Evolutionary conservation across 2,888 invertebrate genomes (phyloP).

Genomic region (Vannuccia rotundouncinata): DNA sequence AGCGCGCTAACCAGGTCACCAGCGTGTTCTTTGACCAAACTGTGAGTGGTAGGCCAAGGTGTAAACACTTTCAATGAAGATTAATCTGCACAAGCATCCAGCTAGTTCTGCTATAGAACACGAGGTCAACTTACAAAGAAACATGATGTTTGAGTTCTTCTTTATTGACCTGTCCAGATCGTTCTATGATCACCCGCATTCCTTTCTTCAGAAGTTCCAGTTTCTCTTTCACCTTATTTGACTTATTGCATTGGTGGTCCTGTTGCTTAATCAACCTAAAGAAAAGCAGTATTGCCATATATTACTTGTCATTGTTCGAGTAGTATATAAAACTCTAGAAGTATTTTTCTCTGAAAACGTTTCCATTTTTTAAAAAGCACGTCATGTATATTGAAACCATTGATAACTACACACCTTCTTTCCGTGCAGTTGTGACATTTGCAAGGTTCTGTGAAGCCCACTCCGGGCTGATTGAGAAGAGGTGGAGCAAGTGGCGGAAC

Average conservation of each 20-base stretch:
- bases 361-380: no score
- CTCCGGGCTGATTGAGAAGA: neutral
- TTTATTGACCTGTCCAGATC: neutral
- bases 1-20: neutral
- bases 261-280: neutral
- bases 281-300: no score
- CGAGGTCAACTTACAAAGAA: neutral
- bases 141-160: slow-evolving; percentile 14
- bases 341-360: no score
- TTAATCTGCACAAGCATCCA: no score
- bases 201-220: slow-evolving; percentile 3
- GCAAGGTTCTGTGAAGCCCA: neutral
- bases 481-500: neutral
- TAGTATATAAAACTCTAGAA: no score
- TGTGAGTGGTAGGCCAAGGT: no score
- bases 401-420: neutral
- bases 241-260: neutral
- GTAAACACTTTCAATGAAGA: no score
- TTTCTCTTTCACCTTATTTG: neutral
- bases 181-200: neutral
- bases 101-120: no score
- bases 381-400: no score
- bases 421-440: neutral
- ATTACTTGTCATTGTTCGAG: no score
- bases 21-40: neutral